Percentiles rank a stretch among this genome's conserved stretches.
These are phyloP conservation scores for Arrhamphus sclerolepis DNA, from an alignment of 2,797 vertebrate species.

Conservation along the genomic window DNA sequence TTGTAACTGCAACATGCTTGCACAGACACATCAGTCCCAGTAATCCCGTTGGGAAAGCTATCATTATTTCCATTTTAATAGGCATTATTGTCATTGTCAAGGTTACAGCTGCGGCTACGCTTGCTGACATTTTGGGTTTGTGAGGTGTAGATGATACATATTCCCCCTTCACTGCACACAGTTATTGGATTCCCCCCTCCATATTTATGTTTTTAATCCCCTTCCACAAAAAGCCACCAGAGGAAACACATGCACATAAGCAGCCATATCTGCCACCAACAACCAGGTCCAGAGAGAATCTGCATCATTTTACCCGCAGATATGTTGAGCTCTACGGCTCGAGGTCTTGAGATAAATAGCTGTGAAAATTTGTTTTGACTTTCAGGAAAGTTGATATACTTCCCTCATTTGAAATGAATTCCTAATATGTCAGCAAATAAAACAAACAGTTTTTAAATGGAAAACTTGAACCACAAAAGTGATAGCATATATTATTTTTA, in stretches of 20 bases:
- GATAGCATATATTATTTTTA: not conserved
- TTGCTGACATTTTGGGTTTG: constrained; percentile 64
- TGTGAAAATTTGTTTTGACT: constrained; percentile 29
- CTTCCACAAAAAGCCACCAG: constrained; percentile 55
- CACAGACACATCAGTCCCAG: constrained; percentile 47
- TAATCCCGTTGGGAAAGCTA: constrained; percentile 51
- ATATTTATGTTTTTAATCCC: constrained; percentile 76
- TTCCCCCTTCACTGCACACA: constrained; percentile 63
- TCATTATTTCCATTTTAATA: constrained; percentile 71
- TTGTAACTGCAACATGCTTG: constrained; percentile 37
- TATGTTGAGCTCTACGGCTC: constrained; percentile 23
- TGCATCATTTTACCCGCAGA: constrained; percentile 33
- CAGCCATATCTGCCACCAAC: constrained; percentile 44
- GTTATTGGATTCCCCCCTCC: constrained; percentile 67
- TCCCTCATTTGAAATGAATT: constrained; percentile 28
- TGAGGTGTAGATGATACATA: constrained; percentile 60
- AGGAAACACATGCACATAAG: constrained; percentile 44
- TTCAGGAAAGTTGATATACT: constrained; percentile 21
- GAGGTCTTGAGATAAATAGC: constrained; percentile 37
- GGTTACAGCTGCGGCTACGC: constrained; percentile 63
- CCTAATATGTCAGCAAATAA: not conserved
- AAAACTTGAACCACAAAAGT: not conserved
- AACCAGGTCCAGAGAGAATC: constrained; percentile 49
- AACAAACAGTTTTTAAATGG: constrained; percentile 2
- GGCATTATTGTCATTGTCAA: constrained; percentile 74